Percentiles rank a stretch among this genome's conserved stretches.
Conservation (phyloP, 2,797 vertebrate species). For the Lerista edwardsae region DNA sequence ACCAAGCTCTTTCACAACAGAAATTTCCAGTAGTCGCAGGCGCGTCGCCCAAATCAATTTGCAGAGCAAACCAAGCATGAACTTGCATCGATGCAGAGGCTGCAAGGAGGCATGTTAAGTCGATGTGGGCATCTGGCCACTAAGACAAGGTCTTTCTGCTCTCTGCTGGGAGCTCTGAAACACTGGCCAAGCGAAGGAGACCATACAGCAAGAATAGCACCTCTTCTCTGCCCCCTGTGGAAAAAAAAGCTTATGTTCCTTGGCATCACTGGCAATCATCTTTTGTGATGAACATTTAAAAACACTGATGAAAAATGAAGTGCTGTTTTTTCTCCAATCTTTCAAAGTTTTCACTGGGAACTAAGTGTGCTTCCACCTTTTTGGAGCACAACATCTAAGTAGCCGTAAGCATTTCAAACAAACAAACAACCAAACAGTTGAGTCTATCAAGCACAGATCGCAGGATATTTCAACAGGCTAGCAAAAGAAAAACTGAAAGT, state of each 20-base stretch:
- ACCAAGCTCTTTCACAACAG: conserved; percentile 3
- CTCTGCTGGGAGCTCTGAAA: conserved; percentile 11
- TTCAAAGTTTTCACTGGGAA: background rate
- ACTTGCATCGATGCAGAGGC: too few species aligned
- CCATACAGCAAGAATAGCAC: background rate
- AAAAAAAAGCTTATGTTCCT: background rate
- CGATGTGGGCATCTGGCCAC: background rate
- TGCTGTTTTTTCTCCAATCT: background rate
- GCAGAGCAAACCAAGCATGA: background rate
- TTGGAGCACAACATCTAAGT: background rate
- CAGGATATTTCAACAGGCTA: too few species aligned
- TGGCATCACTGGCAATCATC: background rate
- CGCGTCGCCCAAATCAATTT: background rate
- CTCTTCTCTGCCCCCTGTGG: too few species aligned
- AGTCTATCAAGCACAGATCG: background rate
- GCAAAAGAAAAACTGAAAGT: too few species aligned
- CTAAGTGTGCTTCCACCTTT: background rate
- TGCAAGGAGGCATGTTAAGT: too few species aligned
- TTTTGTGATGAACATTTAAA: background rate
- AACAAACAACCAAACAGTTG: background rate
- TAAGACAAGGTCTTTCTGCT: background rate
- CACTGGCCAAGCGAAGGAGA: background rate
- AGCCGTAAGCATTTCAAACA: background rate
- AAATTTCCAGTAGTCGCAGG: conserved; percentile 11
- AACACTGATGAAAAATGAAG: background rate